Evolutionary conservation across 2,797 vertebrate species (phyloP).

Genomic region (Falco rusticolus): DNA sequence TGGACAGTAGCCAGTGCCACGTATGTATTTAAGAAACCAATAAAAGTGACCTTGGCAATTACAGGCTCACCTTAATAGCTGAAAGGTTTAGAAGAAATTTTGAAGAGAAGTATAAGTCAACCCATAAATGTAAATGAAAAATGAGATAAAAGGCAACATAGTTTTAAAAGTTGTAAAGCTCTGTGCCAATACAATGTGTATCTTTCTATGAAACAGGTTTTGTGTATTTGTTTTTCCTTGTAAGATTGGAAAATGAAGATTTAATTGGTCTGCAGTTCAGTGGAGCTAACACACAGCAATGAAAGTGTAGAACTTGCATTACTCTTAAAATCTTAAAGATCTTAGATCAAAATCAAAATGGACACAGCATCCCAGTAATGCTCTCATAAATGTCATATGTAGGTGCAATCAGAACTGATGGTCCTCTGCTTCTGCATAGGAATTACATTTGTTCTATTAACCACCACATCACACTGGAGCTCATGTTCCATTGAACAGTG

Average conservation of each 20-base stretch:
- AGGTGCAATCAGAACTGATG: background rate
- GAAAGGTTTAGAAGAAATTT: background rate
- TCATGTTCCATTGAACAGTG: background rate
- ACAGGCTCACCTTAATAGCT: background rate
- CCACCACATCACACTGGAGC: background rate
- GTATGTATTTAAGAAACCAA: background rate
- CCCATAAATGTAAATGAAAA: background rate
- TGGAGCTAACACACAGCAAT: background rate
- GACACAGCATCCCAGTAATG: rapidly evolving
- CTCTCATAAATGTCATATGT: background rate
- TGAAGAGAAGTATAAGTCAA: constrained; percentile 9
- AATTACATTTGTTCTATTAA: background rate
- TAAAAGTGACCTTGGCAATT: background rate
- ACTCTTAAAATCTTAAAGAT: background rate
- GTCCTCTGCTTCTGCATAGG: background rate
- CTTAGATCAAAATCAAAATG: background rate
- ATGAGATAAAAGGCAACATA: background rate
- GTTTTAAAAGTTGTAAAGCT: background rate
- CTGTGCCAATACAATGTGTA: background rate
- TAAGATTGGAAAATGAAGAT: background rate
- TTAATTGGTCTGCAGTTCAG: background rate
- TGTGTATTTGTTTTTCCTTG: background rate
- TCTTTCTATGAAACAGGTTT: background rate
- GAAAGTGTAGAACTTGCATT: background rate
- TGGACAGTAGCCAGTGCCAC: background rate